Conservation (phyloP, 2,888 invertebrate species). For the Drosophila pseudotakahashii region DNA sequence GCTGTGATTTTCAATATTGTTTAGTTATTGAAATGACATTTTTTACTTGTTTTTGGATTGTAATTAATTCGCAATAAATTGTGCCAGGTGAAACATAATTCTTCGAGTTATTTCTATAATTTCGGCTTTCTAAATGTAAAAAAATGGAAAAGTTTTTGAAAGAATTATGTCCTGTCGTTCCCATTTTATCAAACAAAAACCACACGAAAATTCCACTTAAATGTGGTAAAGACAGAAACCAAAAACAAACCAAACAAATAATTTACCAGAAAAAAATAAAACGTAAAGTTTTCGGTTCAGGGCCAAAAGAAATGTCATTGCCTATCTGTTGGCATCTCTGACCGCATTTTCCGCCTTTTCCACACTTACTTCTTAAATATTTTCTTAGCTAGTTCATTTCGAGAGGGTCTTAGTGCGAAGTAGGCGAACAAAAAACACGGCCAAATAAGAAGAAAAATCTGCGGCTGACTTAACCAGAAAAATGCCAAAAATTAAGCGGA, state of each 20-base stretch:
- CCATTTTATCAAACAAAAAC: constrained; percentile 31
- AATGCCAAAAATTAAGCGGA: constrained; percentile 73
- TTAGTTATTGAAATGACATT: too few relatives aligned
- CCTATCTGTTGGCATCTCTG: constrained; percentile 20
- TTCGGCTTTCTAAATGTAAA: too few relatives aligned
- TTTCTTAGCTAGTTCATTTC: constrained; percentile 44
- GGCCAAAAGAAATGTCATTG: constrained; percentile 33
- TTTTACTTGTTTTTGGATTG: too few relatives aligned
- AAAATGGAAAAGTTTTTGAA: constrained; percentile 36
- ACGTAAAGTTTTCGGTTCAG: constrained; percentile 1
- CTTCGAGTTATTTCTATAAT: too few relatives aligned
- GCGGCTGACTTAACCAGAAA: constrained; percentile 74
- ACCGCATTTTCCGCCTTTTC: not conserved
- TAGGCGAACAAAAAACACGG: constrained; percentile 28
- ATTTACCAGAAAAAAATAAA: constrained; percentile 5
- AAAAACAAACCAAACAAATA: not conserved
- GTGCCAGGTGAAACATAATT: too few relatives aligned
- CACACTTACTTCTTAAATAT: constrained; percentile 24
- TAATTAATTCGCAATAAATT: too few relatives aligned
- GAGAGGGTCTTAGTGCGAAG: constrained; percentile 17
- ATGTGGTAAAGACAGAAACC: constrained; percentile 18
- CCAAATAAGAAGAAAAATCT: constrained; percentile 39
- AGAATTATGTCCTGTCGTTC: constrained; percentile 54
- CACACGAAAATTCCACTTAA: constrained; percentile 31
- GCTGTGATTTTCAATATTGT: too few relatives aligned